A percentile compares a stretch with the other conserved stretches of the same genome.
Evolutionary conservation across 2,888 invertebrate genomes (phyloP).

Genomic region (Malthinus flaveolus): DNA sequence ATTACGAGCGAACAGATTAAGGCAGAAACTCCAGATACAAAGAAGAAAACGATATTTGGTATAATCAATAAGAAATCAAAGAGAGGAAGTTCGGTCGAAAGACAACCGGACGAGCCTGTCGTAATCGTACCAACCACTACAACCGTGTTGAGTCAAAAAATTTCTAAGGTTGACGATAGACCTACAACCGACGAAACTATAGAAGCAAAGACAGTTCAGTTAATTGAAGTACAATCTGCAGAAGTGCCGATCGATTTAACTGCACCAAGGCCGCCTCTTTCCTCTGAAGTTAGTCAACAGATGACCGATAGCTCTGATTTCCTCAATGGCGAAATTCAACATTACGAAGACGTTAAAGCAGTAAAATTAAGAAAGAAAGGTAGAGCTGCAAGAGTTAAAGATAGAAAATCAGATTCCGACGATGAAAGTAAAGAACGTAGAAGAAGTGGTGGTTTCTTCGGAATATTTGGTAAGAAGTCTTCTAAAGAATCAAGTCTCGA

Average conservation of each 20-base stretch:
- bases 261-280: neutral
- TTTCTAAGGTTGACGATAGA: neutral
- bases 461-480: constrained; percentile 41
- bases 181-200: constrained; percentile 9
- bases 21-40: constrained; percentile 25
- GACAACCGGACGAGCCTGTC: neutral
- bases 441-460: constrained; percentile 41
- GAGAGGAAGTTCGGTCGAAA: neutral
- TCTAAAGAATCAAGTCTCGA: constrained; percentile 30
- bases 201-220: neutral
- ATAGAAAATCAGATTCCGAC: neutral
- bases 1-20: constrained; percentile 5
- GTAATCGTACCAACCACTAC: neutral
- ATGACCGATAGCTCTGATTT: constrained; percentile 16
- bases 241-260: neutral
- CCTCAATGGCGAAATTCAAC: constrained; percentile 15
- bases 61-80: constrained; percentile 2
- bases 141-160: neutral
- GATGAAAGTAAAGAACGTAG: constrained; percentile 17
- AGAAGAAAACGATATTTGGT: constrained; percentile 9
- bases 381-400: neutral
- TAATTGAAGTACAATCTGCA: too few relatives aligned
- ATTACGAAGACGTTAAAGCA: constrained; percentile 5
- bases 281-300: constrained; percentile 3
- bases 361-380: neutral